Evolutionary conservation across 2,888 invertebrate genomes (phyloP).

Genomic region (Eledone cirrhosa): DNA sequence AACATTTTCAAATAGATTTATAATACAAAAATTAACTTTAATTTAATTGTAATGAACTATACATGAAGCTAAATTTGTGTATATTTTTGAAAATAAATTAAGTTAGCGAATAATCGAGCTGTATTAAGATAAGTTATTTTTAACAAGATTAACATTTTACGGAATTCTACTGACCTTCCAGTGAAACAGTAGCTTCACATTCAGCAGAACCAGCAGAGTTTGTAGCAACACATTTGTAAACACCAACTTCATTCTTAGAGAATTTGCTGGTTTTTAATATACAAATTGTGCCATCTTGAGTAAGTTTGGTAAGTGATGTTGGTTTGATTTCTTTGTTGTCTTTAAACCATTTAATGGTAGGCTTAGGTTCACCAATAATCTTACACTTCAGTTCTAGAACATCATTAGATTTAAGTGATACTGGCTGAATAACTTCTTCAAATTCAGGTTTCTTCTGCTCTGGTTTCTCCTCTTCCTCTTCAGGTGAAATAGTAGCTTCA

Average conservation of each 20-base stretch:
- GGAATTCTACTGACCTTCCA: slow-evolving; percentile 77
- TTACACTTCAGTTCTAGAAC: slow-evolving; percentile 74
- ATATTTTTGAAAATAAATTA: no score
- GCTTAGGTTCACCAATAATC: slow-evolving; percentile 88
- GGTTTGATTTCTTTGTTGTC: slow-evolving; percentile 59
- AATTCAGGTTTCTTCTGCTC: slow-evolving; percentile 9
- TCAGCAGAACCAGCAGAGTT: slow-evolving; percentile 90
- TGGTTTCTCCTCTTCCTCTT: not conserved
- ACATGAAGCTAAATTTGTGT: no score
- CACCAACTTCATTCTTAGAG: slow-evolving; percentile 72
- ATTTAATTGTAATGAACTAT: no score
- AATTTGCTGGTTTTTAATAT: slow-evolving; percentile 54
- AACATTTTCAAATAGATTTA: no score
- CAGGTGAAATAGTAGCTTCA: slow-evolving; percentile 71
- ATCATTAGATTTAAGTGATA: slow-evolving; percentile 30
- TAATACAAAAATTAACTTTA: no score
- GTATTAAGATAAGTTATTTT: no score
- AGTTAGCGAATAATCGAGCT: no score
- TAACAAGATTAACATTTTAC: no score
- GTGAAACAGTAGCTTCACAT: slow-evolving; percentile 73
- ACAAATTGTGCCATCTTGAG: slow-evolving; percentile 71
- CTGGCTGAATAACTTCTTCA: not conserved
- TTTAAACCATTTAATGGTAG: slow-evolving; percentile 81
- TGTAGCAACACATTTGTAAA: slow-evolving; percentile 91
- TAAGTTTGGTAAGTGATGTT: slow-evolving; percentile 79